Evolutionary conservation across 2,888 invertebrate species (phyloP).

Genomic region (Microdon myrmicae): DNA sequence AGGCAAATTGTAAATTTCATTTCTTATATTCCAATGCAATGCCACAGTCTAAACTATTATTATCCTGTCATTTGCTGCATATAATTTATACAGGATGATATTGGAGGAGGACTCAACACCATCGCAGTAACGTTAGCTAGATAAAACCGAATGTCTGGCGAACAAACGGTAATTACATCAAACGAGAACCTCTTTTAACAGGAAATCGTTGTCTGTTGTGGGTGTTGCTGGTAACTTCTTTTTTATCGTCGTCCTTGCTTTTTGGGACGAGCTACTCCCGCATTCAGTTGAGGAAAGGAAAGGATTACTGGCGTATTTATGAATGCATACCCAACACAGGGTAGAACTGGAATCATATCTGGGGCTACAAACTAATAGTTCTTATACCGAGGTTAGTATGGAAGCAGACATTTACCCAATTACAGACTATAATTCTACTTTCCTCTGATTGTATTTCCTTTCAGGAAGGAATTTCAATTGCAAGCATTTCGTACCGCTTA

Average conservation of each 20-base stretch:
- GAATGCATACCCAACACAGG: constrained; percentile 37
- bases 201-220: constrained; percentile 43
- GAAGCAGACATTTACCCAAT: constrained; percentile 46
- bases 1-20: constrained; percentile 33
- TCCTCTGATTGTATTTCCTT: constrained; percentile 29
- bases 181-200: constrained; percentile 43
- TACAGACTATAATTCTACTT: constrained; percentile 41
- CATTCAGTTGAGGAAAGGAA: constrained; percentile 18
- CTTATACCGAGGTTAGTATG: constrained; percentile 18
- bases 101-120: constrained; percentile 7
- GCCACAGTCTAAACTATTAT: constrained; percentile 46
- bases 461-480: too few relatives aligned
- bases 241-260: not conserved
- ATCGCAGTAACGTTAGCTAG: constrained; percentile 50
- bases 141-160: constrained; percentile 41
- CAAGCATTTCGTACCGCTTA: too few relatives aligned
- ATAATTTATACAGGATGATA: constrained; percentile 28
- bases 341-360: constrained; percentile 35
- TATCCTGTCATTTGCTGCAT: constrained; percentile 46
- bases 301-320: constrained; percentile 35
- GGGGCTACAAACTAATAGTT: constrained; percentile 20
- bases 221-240: constrained; percentile 13
- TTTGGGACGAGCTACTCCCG: constrained; percentile 5
- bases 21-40: too few relatives aligned
- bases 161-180: constrained; percentile 52